Evolutionary conservation across 2,888 invertebrate species (phyloP), one percentile per base, ranked within the genome.

Genomic region (Drosophila ezoana): DNA sequence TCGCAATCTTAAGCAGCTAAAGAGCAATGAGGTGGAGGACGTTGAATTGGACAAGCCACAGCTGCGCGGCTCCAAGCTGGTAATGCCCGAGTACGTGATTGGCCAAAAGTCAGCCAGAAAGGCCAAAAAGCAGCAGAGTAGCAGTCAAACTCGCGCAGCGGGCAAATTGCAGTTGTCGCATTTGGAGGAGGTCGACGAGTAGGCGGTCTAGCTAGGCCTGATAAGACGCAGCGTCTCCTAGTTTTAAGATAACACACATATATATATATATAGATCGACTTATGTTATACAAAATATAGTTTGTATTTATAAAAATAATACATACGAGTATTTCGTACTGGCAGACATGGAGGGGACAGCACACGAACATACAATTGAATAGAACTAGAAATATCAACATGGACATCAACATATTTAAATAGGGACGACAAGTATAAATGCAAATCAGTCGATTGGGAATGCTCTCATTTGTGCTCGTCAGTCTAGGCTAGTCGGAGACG

Each of bases 21-120:
- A 88, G 18, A 59, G 69, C 4, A 64, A 79, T 4, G 91, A 92
- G 20, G 71, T 83, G 0, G 76, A 72, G 51, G 91, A 91, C 49
- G 84, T 80, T 0, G 90, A 92, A 35, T 49, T 90, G 6, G 90
- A 88, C 76, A 93, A 93, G 68, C 91, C 94, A 5, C 92, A 94
- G 53, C 94, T 95, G 80, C 94, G 94, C 85, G 95, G 94, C 68
- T 95, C 94, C 60, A 97, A 96, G 92, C 90, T 96, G 45, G 92
- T 96, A 0, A 95, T 97, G 95, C 97, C 97, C 0, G 97, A 97
- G 87, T 97, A 97, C 93, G 94, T 96, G 14, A 94, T 97, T 62
- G 97, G 97, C 0, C 89, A 93, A 94, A 76, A 94, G 94, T 77
- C 92, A 91, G 14, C 49, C 13, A 78, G 57, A 35, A 81, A 74